Conservation (phyloP, 2,113 vertebrate species). For the Syngnathoides biaculeatus region DNA sequence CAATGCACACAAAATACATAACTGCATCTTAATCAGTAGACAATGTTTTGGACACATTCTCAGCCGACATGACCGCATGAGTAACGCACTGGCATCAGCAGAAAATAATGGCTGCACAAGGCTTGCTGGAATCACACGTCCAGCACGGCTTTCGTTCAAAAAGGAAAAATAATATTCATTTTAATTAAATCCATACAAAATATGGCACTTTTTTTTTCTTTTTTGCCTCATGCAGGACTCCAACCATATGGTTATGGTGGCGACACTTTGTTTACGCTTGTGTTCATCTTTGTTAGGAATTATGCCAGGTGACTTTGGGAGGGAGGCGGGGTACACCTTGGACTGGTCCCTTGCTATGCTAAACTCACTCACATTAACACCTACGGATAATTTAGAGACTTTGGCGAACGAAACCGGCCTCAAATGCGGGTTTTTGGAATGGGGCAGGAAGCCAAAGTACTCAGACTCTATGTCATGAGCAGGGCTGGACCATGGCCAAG, state of each 20-base stretch:
- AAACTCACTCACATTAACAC: no score
- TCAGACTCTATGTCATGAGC: no score
- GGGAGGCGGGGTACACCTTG: no score
- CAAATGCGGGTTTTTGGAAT: neutral
- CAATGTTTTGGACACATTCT: slow-evolving; percentile 21
- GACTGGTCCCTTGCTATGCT: no score
- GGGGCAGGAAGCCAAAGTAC: neutral
- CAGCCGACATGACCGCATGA: slow-evolving; percentile 13
- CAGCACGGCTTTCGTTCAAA: neutral
- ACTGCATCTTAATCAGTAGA: slow-evolving; percentile 11
- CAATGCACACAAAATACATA: slow-evolving; percentile 19
- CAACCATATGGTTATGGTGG: neutral
- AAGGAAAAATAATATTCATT: neutral
- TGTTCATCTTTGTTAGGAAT: neutral
- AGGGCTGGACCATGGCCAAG: no score
- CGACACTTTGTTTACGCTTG: neutral
- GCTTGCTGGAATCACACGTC: slow-evolving; percentile 22
- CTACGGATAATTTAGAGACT: no score
- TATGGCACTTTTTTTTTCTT: neutral
- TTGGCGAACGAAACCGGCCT: no score
- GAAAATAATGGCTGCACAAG: slow-evolving; percentile 15
- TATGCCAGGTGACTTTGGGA: no score
- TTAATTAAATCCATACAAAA: neutral
- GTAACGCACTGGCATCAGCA: slow-evolving; percentile 16
- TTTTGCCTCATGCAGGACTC: neutral